Conservation (phyloP, 1,140 invertebrate genomes). For the Cephus cinctus region DNA sequence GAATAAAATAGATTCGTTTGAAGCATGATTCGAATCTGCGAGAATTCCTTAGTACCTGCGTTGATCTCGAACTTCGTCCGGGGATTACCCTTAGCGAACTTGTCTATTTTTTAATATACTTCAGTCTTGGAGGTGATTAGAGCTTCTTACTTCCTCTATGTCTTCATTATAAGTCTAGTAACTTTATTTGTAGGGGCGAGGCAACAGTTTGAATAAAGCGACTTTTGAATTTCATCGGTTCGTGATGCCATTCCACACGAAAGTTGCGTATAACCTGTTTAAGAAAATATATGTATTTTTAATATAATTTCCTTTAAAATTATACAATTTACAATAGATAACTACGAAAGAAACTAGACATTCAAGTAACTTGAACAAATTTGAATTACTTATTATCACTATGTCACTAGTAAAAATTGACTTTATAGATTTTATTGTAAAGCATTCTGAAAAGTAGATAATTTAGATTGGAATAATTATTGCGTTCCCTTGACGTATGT, state of each 20-base stretch:
- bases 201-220: constrained; percentile 43
- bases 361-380: no score
- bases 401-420: no score
- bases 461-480: neutral
- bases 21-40: constrained; percentile 31
- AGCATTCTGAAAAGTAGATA: neutral
- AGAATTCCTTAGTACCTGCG: no score
- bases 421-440: no score
- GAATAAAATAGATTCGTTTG: constrained; percentile 34
- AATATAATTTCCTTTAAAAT: neutral
- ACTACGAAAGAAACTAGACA: no score
- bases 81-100: no score
- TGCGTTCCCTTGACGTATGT: neutral
- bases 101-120: no score
- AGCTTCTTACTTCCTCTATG: no score
- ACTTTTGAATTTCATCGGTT: constrained; percentile 35
- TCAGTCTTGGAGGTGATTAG: no score
- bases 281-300: neutral
- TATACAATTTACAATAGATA: neutral
- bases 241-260: constrained; percentile 43
- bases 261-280: constrained; percentile 44
- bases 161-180: constrained; percentile 40
- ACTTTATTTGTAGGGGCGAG: constrained; percentile 42
- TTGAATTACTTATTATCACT: no score
- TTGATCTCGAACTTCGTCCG: no score